Base-by-base conservation (phyloP, 2,797 vertebrate species). In the Tapera naevia region DNA sequence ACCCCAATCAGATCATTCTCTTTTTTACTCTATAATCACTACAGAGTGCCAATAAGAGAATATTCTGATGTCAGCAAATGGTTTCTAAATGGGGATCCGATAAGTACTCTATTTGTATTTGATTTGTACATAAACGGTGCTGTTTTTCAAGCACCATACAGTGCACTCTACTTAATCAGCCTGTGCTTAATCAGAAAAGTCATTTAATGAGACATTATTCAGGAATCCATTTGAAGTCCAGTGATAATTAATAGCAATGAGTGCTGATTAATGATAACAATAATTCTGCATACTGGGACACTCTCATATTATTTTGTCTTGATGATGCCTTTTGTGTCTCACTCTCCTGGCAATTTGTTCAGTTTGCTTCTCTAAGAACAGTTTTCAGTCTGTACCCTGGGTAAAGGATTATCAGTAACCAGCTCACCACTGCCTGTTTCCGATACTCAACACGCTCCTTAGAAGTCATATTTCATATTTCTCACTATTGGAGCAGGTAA, bases 101-200 rank as follows among this genome's bases (percentile, higher is more conserved):
- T 95, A 96, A 92, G 54, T 82, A 51, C 54, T 88, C 80, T 82
- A 75, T 96, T 94, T 95, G 73, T 84, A 84, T 94, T 94, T 12
- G 1, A 93, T 92, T 89, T 92, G 62, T 83, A 86, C 19, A 0
- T 91, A 93, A 97, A 94, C 83, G 65, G 61, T 96, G 86, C 67
- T 2, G 5, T 95, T 96, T 96, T 91, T 95, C 92, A 96, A 89
- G 85, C 78, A 73, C 43, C 5, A 7, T 86, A 87, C 86, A 94
- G 82, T 50, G 33, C 81, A 91, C 54, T 85, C 75, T 37, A 48
- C 54, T 96, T 96, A 96, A 97, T 89, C 21, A 37, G 70, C 79
- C 76, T 80, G 89, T 88, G 70, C 93, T 95, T 96, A 95, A 97
- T 96, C 91, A 96, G 86, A 84, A 91, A 96, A 96, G 95, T 93